Percentiles rank a stretch among this genome's conserved stretches.
phyloP scores from a whole-genome alignment of 2,113 vertebrate genomes.

The Pelobates fuscus region DNA sequence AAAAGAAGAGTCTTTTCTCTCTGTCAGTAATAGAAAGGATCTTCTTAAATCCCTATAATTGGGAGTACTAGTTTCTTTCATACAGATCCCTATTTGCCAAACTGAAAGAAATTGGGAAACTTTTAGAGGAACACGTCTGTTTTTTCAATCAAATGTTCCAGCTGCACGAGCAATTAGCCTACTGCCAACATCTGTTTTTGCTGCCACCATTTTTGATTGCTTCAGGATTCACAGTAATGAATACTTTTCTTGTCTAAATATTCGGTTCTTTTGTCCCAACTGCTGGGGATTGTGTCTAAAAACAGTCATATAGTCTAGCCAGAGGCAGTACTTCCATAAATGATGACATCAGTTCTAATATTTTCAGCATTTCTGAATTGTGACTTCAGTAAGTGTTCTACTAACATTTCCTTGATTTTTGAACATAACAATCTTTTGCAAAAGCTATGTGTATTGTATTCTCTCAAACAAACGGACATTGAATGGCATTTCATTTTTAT shows the following conservation, averaged over 20 bases:
- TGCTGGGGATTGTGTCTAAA: background rate
- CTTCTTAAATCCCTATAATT: background rate
- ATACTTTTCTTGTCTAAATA: background rate
- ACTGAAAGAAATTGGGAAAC: background rate
- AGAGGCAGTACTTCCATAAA: background rate
- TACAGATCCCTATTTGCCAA: background rate
- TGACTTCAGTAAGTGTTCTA: background rate
- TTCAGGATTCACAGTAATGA: slow-evolving; percentile 2
- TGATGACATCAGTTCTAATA: background rate
- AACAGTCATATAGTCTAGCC: background rate
- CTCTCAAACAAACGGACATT: background rate
- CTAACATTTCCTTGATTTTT: background rate
- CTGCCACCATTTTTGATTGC: slow-evolving; percentile 11
- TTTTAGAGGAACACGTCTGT: background rate
- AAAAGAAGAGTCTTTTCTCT: too few relatives aligned
- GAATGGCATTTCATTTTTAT: background rate
- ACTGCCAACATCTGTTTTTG: slow-evolving; percentile 40
- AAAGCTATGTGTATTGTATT: background rate
- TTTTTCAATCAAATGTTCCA: slow-evolving; percentile 6
- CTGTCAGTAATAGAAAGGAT: too few relatives aligned
- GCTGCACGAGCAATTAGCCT: background rate
- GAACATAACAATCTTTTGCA: background rate
- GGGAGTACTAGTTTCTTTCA: background rate
- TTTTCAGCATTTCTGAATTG: background rate
- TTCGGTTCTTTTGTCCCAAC: background rate